Evolutionary conservation across 2,888 invertebrate genomes (phyloP).

Genomic region (Agrilus biguttatus): DNA sequence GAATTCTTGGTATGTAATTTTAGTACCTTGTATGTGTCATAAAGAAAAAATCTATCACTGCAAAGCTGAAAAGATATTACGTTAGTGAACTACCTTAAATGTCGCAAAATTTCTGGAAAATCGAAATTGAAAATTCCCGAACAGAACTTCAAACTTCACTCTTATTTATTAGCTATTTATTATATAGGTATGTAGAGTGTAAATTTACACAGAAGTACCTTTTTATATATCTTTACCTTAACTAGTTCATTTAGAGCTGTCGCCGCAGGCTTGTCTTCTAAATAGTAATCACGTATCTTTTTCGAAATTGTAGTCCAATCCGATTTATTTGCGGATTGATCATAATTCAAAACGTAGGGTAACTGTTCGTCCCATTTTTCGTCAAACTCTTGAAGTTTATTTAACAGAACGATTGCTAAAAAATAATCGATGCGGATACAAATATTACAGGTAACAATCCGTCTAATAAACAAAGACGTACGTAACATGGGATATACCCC

Average conservation of each 20-base stretch:
- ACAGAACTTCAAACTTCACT: too few species aligned
- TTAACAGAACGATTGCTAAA: conserved; percentile 22
- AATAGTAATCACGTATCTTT: conserved; percentile 40
- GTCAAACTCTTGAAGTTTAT: conserved; percentile 30
- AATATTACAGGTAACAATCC: too few species aligned
- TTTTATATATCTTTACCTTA: neutral
- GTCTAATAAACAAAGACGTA: conserved; percentile 16
- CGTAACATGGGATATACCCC: conserved; percentile 54
- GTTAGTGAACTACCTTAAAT: too few species aligned
- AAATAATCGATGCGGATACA: conserved; percentile 3
- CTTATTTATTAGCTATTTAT: too few species aligned
- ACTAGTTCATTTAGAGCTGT: too few species aligned
- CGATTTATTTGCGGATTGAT: conserved; percentile 37
- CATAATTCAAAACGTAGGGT: conserved; percentile 45
- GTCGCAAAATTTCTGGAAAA: too few species aligned
- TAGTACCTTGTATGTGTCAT: conserved; percentile 38
- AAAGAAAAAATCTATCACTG: conserved; percentile 43
- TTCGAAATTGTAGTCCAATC: conserved; percentile 33
- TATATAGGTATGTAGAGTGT: too few species aligned
- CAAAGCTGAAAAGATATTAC: conserved; percentile 32
- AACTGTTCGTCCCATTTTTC: conserved; percentile 44
- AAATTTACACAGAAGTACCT: too few species aligned
- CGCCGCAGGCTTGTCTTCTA: conserved; percentile 34
- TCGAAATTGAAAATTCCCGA: neutral
- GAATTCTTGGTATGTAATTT: conserved; percentile 38